Conservation (phyloP, 2,888 invertebrate genomes). For the Apamea epomidion region DNA sequence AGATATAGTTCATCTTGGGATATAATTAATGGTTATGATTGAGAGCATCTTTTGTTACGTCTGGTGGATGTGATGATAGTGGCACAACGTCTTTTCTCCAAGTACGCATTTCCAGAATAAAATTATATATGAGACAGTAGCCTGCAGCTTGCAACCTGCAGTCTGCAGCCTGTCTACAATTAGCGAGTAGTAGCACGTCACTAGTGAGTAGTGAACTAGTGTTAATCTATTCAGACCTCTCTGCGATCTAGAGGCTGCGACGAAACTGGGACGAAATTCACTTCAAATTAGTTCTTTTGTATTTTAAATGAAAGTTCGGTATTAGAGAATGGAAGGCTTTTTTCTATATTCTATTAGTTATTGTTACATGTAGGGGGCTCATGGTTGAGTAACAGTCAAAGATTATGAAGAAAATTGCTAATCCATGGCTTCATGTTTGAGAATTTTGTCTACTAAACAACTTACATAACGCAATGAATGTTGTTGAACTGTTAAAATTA, state of each 20-base stretch:
- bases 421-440: background rate
- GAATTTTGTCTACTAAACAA: background rate
- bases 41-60: background rate
- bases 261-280: constrained; percentile 11
- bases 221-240: constrained; percentile 32
- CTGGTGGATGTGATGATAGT: background rate
- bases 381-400: background rate
- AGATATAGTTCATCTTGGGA: background rate
- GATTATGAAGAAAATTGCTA: background rate
- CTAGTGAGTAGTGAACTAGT: constrained; percentile 16
- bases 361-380: background rate
- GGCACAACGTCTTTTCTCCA: too few species aligned
- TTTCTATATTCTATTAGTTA: background rate
- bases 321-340: background rate
- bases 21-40: background rate
- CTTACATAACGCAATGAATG: background rate
- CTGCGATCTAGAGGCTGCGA: constrained; percentile 7
- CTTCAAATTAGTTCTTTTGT: constrained; percentile 3
- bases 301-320: background rate
- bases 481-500: too few species aligned
- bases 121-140: background rate
- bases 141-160: background rate
- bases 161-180: background rate
- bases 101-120: background rate
- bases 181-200: background rate